A percentile compares a stretch with the other conserved stretches of the same genome.
Conservation (phyloP, 2,888 invertebrate species). For the Adineta ricciae region DNA sequence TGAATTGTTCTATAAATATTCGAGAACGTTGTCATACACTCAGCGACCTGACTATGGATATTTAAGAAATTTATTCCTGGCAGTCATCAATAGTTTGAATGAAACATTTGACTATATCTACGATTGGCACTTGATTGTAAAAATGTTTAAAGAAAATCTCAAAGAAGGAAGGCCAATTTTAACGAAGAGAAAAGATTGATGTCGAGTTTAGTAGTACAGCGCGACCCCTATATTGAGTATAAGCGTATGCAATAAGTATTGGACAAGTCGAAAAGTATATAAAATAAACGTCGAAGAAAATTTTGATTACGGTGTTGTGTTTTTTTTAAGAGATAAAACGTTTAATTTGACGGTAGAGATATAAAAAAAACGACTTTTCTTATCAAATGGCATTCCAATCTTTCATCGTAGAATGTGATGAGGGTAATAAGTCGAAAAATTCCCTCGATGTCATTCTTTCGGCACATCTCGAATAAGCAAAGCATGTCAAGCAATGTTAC, state of each 20-base stretch:
- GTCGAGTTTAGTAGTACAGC: neutral
- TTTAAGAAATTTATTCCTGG: slow-evolving; percentile 20
- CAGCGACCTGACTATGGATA: slow-evolving; percentile 28
- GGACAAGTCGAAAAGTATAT: neutral
- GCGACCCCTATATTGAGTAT: neutral
- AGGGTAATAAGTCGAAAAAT: neutral
- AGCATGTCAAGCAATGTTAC: neutral
- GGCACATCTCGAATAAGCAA: neutral
- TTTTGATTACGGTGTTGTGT: neutral
- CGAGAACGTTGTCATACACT: slow-evolving; percentile 22
- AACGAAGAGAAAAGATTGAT: neutral
- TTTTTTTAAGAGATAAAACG: too few species aligned
- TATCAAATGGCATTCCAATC: neutral
- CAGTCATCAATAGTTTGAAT: slow-evolving; percentile 24
- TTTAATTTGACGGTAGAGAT: too few species aligned
- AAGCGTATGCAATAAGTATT: neutral
- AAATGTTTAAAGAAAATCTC: neutral
- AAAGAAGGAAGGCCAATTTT: neutral
- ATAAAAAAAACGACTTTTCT: too few species aligned
- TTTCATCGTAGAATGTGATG: neutral
- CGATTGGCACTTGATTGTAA: slow-evolving; percentile 19
- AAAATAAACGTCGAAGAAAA: neutral
- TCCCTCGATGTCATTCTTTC: neutral
- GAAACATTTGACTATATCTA: slow-evolving; percentile 26
- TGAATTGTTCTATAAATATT: slow-evolving; percentile 26